These are phyloP conservation scores for Panthera uncia DNA, from an alignment of 2,113 vertebrate species.

Conservation along the genomic window DNA sequence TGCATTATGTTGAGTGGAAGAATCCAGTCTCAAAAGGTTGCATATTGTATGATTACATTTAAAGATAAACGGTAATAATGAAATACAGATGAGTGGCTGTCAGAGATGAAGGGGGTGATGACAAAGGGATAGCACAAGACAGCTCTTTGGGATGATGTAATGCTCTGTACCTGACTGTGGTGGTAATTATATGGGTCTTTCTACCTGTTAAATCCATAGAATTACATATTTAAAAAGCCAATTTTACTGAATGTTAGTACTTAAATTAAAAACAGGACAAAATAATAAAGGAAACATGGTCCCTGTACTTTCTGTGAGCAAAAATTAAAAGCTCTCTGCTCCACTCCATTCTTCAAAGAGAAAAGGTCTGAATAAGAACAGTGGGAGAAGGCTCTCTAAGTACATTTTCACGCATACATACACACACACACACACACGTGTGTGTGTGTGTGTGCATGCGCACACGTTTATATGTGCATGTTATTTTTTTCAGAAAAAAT, in stretches of 20 bases:
- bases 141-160: neutral
- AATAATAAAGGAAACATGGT: neutral
- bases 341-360: neutral
- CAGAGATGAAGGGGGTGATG: neutral
- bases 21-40: neutral
- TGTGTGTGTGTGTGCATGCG: fast-evolving
- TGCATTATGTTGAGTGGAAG: neutral
- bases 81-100: neutral
- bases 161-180: neutral
- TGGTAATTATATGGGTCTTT: neutral
- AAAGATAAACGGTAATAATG: neutral
- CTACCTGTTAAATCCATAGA: neutral
- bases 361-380: neutral
- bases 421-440: too few species aligned
- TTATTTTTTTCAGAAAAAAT: slow-evolving; percentile 13
- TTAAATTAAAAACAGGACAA: neutral
- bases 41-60: neutral
- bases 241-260: neutral
- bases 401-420: neutral
- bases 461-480: neutral
- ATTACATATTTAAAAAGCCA: neutral
- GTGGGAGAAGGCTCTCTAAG: neutral
- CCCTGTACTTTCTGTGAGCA: neutral
- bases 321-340: neutral
- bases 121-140: neutral